Evolutionary conservation across 2,113 vertebrate species (phyloP), one percentile per base, ranked within the genome.

Genomic region (Pterocles gutturalis): DNA sequence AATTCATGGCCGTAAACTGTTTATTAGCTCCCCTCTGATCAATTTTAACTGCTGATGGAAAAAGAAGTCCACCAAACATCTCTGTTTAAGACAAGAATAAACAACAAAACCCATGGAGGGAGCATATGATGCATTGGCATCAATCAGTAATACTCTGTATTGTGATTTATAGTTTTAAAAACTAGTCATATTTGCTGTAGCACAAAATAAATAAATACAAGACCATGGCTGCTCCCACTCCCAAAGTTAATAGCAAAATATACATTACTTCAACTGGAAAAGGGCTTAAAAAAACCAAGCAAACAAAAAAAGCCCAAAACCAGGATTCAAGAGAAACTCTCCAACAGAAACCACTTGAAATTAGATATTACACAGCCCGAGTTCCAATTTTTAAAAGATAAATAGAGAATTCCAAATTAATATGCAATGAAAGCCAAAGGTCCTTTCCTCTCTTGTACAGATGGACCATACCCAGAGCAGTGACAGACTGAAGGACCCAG

Each of bases 1-100:
- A 83, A 96, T 93, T 80, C 28, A 71, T 61, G 34, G 21, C 36
- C 85, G 38, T 87, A 93, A 94, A 87, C 82, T 76, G 93, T 95
- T 94, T 92, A 62, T 76, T 22, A 60, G 36, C 20, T 90, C 33
- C 34, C 45, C 29, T 88, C 28, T 57, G 62, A 93, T 38, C 18
- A 83, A 72, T 64, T 71, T 94, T 34, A 92, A 54, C 65, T 79
- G 22, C n/a, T 70, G 1, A 65, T 17, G 8, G 48, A 73, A 55
- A 61, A 69, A 67, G 11, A 93, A 93, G 61, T 33, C 26, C 36
- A 41, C 54, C 10, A 73, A 66, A 62, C 28, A 11, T 43, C 48
- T 90, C 20, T n/a, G 5, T 21, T 92, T 33, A 66, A 92, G 49
- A 36, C 17, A 85, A 90, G 9, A 94, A 73, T 36, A 90, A 69